These are phyloP conservation scores for Buathra laborator DNA, from an alignment of 2,888 invertebrate species.

Conservation along the genomic window DNA sequence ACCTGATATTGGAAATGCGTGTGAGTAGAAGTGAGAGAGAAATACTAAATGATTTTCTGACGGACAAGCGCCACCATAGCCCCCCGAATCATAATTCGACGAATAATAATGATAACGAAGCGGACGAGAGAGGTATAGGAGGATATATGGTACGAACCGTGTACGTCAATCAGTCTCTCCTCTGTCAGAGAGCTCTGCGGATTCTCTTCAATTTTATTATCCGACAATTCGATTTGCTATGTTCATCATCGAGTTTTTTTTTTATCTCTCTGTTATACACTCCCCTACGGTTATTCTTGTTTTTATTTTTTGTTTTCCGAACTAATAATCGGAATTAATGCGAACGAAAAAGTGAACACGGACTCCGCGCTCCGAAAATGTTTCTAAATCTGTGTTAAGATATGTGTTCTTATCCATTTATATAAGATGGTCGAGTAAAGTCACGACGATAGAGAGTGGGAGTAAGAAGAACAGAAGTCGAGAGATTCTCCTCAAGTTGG, in stretches of 20 bases:
- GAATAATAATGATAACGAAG: constrained; percentile 68
- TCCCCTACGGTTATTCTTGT: constrained; percentile 14
- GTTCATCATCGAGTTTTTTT: constrained; percentile 54
- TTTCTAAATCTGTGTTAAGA: constrained; percentile 3
- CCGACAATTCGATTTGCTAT: constrained; percentile 61
- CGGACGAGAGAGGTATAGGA: constrained; percentile 57
- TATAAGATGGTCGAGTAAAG: not conserved
- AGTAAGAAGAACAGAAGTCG: not conserved
- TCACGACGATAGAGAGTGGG: not conserved
- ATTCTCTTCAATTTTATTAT: constrained; percentile 57
- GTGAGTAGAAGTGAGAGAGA: constrained; percentile 57
- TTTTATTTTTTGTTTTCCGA: constrained; percentile 6
- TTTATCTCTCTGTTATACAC: constrained; percentile 35
- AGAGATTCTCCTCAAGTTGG: constrained; percentile 19
- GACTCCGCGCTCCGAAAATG: constrained; percentile 1
- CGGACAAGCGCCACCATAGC: not conserved
- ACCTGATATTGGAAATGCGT: constrained; percentile 40
- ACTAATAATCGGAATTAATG: too few relatives aligned
- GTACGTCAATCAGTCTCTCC: constrained; percentile 61
- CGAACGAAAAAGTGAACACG: not conserved
- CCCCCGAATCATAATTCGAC: constrained; percentile 55
- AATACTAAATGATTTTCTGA: constrained; percentile 66
- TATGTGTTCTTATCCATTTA: not conserved
- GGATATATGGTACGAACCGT: not conserved
- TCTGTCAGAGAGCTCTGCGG: constrained; percentile 28